Percentiles rank a stretch among this genome's conserved stretches.
Evolutionary conservation across 2,113 vertebrate species (phyloP).

Genomic region (Callaeas wilsoni): DNA sequence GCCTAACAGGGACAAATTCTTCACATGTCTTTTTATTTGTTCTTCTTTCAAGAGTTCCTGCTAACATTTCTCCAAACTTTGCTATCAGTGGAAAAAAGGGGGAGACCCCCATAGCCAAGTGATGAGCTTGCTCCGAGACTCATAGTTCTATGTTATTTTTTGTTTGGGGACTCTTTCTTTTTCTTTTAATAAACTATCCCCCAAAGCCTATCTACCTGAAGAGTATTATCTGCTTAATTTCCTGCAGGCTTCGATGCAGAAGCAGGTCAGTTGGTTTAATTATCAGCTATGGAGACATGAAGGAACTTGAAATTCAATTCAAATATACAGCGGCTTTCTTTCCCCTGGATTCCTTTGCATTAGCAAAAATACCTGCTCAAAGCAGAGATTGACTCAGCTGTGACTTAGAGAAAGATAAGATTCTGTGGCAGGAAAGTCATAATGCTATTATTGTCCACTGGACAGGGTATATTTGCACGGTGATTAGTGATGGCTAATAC

Average conservation of each 20-base stretch:
- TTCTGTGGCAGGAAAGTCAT: conserved; percentile 17
- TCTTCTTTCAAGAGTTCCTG: neutral
- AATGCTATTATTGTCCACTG: neutral
- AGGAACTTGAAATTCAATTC: conserved; percentile 48
- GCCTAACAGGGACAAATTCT: neutral
- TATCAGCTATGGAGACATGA: conserved; percentile 49
- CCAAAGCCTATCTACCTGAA: conserved; percentile 57
- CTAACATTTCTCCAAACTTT: neutral
- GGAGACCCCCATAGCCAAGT: neutral
- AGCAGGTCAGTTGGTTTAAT: conserved; percentile 65
- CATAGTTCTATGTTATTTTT: conserved; percentile 30
- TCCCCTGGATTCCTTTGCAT: neutral
- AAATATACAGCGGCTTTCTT: neutral
- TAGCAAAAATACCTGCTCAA: conserved; percentile 44
- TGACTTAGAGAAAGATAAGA: conserved; percentile 32
- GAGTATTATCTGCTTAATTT: conserved; percentile 66
- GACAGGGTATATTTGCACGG: conserved; percentile 3
- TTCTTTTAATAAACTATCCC: conserved; percentile 49
- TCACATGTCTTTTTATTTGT: neutral
- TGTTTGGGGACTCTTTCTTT: conserved; percentile 10
- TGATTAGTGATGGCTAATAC: conserved; percentile 3
- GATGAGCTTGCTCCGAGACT: neutral
- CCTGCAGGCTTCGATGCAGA: conserved; percentile 50
- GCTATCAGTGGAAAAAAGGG: neutral
- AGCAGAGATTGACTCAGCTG: conserved; percentile 32